phyloP scores from a whole-genome alignment of 2,113 vertebrate species.

The Sminthopsis crassicaudata region DNA sequence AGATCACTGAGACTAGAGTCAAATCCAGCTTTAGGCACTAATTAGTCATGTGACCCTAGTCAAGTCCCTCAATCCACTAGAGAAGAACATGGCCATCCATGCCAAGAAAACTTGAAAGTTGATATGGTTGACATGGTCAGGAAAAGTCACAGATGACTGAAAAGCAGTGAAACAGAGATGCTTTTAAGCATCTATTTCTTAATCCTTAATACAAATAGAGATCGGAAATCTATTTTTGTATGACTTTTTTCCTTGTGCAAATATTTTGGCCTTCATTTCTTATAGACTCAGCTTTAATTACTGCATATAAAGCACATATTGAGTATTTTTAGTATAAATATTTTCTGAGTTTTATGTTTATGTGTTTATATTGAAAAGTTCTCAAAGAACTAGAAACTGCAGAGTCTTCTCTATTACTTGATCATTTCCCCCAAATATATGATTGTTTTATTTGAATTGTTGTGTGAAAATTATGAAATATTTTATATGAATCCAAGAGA shows the following conservation, averaged over 20 bases:
- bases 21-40: no score
- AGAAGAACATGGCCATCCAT: no score
- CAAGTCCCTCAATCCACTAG: no score
- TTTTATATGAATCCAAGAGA: constrained; percentile 64
- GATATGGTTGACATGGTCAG: no score
- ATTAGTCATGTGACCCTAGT: no score
- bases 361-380: neutral
- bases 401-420: neutral
- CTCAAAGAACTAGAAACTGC: neutral
- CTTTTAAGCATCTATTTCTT: neutral
- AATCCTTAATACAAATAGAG: constrained; percentile 48
- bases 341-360: neutral
- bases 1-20: no score
- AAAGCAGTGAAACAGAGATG: neutral
- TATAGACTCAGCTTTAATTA: neutral
- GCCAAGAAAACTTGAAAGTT: no score
- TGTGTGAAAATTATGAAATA: neutral
- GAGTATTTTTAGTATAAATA: neutral
- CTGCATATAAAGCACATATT: neutral
- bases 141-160: no score
- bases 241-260: neutral
- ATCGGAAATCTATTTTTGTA: constrained; percentile 74
- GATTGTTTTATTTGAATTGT: neutral
- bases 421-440: neutral
- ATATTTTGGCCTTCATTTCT: neutral